Percentiles rank a stretch among this genome's conserved stretches.
Conservation (phyloP, 1,140 invertebrate genomes). For the Contarinia nasturtii region DNA sequence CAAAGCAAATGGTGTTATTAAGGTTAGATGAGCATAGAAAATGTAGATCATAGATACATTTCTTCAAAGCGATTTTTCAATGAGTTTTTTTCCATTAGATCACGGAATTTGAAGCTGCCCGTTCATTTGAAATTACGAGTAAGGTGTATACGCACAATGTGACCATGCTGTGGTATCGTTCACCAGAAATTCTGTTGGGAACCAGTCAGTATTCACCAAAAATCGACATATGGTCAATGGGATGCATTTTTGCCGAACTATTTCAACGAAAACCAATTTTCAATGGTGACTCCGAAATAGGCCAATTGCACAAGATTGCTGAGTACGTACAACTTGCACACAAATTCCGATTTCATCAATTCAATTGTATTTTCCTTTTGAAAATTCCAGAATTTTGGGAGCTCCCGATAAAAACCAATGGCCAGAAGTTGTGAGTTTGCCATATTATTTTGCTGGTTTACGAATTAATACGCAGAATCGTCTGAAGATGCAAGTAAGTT, state of each 20-base stretch:
- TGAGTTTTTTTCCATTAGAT: neutral
- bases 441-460: too few species aligned
- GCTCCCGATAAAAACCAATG: too few species aligned
- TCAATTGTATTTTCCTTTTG: too few species aligned
- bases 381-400: too few species aligned
- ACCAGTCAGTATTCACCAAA: conserved; percentile 52
- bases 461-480: too few species aligned
- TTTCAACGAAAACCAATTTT: conserved; percentile 24
- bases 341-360: too few species aligned
- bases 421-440: too few species aligned
- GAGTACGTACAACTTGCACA: too few species aligned
- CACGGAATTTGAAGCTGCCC: neutral
- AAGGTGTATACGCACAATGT: conserved; percentile 37
- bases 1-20: conserved; percentile 60
- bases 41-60: conserved; percentile 4
- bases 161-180: conserved; percentile 86
- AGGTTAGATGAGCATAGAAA: too few species aligned
- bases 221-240: conserved; percentile 91
- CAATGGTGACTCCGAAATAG: neutral
- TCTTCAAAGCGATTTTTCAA: neutral
- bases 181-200: conserved; percentile 80
- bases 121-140: neutral
- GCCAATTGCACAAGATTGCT: too few species aligned
- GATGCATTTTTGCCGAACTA: conserved; percentile 86
- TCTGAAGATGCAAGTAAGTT: too few species aligned